A percentile compares a stretch with the other conserved stretches of the same genome.
Conservation (phyloP, 2,797 vertebrate species). For the Siniperca obscura region DNA sequence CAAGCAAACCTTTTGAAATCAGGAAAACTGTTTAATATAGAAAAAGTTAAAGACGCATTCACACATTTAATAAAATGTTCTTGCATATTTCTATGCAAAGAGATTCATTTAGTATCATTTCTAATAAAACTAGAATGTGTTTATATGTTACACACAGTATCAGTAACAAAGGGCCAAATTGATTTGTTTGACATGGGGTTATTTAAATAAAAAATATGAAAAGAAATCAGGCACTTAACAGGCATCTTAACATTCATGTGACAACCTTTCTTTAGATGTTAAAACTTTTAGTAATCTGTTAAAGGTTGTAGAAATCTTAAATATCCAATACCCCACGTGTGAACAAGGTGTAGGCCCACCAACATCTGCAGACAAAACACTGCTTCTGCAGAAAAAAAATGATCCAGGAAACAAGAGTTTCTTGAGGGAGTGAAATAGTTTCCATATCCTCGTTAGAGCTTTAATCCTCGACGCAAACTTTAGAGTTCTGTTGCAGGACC, state of each 20-base stretch:
- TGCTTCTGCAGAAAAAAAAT: conserved; percentile 3
- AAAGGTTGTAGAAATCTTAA: conserved; percentile 15
- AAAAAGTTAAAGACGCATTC: conserved; percentile 49
- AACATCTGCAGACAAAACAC: conserved; percentile 15
- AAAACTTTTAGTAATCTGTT: background rate
- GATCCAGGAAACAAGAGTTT: conserved; percentile 5
- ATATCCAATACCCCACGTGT: background rate
- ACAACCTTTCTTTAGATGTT: conserved; percentile 1
- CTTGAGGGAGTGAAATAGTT: conserved; percentile 16
- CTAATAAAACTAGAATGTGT: conserved; percentile 52
- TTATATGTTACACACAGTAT: conserved; percentile 36
- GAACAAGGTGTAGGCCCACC: background rate
- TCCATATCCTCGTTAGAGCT: background rate
- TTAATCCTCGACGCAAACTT: conserved; percentile 19
- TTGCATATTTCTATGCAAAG: conserved; percentile 14
- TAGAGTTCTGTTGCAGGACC: conserved; percentile 96
- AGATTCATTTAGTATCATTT: conserved; percentile 20
- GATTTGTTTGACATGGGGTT: conserved; percentile 35
- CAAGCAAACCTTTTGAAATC: conserved; percentile 33
- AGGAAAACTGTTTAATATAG: conserved; percentile 70
- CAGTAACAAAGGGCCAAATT: conserved; percentile 13
- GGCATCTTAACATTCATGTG: conserved; percentile 32
- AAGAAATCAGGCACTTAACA: conserved; percentile 56
- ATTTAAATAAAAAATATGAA: conserved; percentile 46
- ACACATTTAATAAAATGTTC: conserved; percentile 34